Base-by-base conservation (phyloP, 2,113 vertebrate genomes). In the Tricholaema leucomelas region DNA sequence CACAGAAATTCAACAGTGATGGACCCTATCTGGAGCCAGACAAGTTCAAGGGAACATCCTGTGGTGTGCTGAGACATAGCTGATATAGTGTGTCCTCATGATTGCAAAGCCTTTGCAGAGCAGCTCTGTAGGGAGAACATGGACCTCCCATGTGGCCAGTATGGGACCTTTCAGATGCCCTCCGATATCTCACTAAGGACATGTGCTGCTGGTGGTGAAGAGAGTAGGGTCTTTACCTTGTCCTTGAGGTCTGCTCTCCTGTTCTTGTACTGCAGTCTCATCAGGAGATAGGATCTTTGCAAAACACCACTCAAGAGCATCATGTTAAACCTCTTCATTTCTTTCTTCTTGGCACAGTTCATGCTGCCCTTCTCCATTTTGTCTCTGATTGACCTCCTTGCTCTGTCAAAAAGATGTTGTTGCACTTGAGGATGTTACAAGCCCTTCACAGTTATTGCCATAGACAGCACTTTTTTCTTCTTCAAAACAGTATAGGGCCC, bases 41-140 rank as follows among this genome's bases (percentile, higher is more conserved):
- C 9, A 15, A 9, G 4, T 3, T 2, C 0, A 10, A 71, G n/a
- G n/a, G 20, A 38, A 59, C 38, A 70, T 23, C 13, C 4, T 17
- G n/a, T 23, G 12, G 6, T 28, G 35, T 48, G 28, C 35, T 5
- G 8, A 59, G 72, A 13, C 3, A 9, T 5, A 30, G 5, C 25
- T 25, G 8, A 19, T 1, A 15, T 19, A 75, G 33, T 12, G 48
- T 9, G 60, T 42, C 10, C 17, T 55, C 5, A 1, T 10, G 38
- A 14, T 16, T 4, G 11, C 35, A 35, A 76, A 56, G 15, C 27
- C 40, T 90, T 60, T 55, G 8, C 56, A 81, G 74, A 70, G 46
- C 69, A 65, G 67, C 40, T 90, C 69, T 63, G 18, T 33, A 63
- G 16, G 12, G 12, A 60, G 44, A 20, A 71, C 17, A 8, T 44